Base-by-base conservation (phyloP, 2,888 invertebrate genomes). In the Hypomecis punctinalis region DNA sequence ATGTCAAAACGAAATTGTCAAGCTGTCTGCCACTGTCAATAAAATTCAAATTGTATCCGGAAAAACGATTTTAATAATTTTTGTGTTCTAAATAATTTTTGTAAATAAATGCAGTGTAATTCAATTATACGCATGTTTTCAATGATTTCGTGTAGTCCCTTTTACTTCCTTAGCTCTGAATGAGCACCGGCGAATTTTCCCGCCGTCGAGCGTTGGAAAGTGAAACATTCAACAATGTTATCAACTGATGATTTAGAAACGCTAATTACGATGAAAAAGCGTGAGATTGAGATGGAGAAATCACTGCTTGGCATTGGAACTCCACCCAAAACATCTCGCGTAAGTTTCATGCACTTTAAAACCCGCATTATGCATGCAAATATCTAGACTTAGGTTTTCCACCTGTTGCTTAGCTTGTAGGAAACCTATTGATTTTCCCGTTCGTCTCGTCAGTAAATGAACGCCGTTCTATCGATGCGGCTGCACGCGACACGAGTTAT, bases 251-350 rank as follows among this genome's bases (percentile, higher is more conserved):
- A 84, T 75, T 82, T 93, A 86, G 92, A 92, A 87, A 90, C 79
- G 79, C 80, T 92, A 80, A 91, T 93, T 86, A 74, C 81, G 55
- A 81, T 76, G 81, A 93, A 93, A 88, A 90, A 83, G 77, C 84
- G 83, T 81, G 89, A 89, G 80, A 89, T 93, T 78, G 83, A 90
- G 76, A 81, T 80, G 65, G 93, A 93, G 83, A 93, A 92, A 88
- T 78, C 73, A 33, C 71, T 74, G 66, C 77, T 93, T 57, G 91
- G 91, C 40, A 73, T 89, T 61, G 67, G 72, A 43, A 71, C 78
- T 35, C 66, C 75, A 40, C 66, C 66, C 39, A 68, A 70, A 47
- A 71, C 68, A 57, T 51, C 37, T 35, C 66, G 72, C 40, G 84
- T 85, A 72, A 83, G 80, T 82, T 53, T 57, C 9, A 23, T 37